Evolutionary conservation across 2,797 vertebrate genomes (phyloP).

Genomic region (Hirundo rustica): DNA sequence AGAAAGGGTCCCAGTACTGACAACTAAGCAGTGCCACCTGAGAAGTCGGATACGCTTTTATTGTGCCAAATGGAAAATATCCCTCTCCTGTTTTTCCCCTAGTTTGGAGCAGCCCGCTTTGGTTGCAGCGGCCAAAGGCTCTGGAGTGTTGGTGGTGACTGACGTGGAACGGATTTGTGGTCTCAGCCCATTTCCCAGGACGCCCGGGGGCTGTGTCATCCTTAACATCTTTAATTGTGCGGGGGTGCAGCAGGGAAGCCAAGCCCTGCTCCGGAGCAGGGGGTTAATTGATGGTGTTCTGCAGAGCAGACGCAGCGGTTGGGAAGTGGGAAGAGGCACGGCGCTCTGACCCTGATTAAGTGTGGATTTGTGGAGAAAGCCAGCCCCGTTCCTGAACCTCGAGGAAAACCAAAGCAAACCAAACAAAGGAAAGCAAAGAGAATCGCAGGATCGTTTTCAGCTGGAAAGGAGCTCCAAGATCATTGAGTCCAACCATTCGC

Average conservation of each 20-base stretch:
- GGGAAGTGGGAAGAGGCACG: background rate
- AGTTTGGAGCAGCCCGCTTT: background rate
- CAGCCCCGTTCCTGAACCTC: background rate
- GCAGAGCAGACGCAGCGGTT: background rate
- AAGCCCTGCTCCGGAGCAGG: background rate
- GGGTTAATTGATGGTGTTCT: background rate
- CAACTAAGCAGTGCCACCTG: too few species aligned
- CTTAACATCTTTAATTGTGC: background rate
- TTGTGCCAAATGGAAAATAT: background rate
- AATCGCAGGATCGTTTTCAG: background rate
- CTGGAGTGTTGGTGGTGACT: background rate
- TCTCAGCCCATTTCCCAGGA: slow-evolving; percentile 2
- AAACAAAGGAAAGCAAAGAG: background rate
- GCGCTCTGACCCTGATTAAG: slow-evolving; percentile 23
- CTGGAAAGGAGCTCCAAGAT: background rate
- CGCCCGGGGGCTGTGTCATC: slow-evolving; percentile 23
- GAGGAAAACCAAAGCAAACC: slow-evolving; percentile 15
- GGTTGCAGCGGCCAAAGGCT: background rate
- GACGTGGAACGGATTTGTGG: background rate
- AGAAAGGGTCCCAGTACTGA: background rate
- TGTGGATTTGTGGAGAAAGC: slow-evolving; percentile 4
- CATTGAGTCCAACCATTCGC: background rate
- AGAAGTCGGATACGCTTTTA: background rate
- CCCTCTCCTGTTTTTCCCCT: background rate
- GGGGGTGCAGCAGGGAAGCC: background rate